Percentiles rank a stretch among this genome's conserved stretches.
phyloP scores from a whole-genome alignment of 2,113 vertebrate species.

The Suncus etruscus region DNA sequence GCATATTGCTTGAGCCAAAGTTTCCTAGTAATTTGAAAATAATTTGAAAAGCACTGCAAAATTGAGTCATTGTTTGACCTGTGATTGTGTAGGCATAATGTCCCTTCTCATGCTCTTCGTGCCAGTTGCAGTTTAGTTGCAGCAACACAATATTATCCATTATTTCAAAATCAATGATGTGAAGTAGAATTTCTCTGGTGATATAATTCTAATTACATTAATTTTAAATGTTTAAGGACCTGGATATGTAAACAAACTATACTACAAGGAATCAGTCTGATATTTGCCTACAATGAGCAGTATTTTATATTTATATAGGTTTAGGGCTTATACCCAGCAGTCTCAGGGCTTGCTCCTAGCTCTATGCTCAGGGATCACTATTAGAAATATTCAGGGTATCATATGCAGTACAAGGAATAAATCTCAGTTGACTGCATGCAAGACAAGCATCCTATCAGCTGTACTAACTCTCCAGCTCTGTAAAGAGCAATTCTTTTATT shows the following conservation, averaged over 20 bases:
- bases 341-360: too few relatives aligned
- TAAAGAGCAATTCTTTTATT: slow-evolving; percentile 56
- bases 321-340: too few relatives aligned
- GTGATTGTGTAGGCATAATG: slow-evolving; percentile 59
- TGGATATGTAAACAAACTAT: slow-evolving; percentile 38
- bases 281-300: slow-evolving; percentile 39
- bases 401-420: too few relatives aligned
- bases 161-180: slow-evolving; percentile 65
- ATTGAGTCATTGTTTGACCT: slow-evolving; percentile 68
- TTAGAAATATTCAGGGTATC: too few relatives aligned
- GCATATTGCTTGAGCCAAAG: slow-evolving; percentile 53
- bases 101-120: slow-evolving; percentile 40
- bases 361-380: too few relatives aligned
- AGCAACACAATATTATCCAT: slow-evolving; percentile 70
- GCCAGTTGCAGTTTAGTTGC: slow-evolving; percentile 52
- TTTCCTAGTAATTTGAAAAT: slow-evolving; percentile 74
- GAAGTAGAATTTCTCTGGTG: slow-evolving; percentile 62
- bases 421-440: too few relatives aligned
- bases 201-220: slow-evolving; percentile 39
- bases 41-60: slow-evolving; percentile 72
- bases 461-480: not conserved
- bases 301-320: not conserved
- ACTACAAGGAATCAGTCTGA: slow-evolving; percentile 33
- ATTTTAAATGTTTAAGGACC: slow-evolving; percentile 63
- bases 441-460: too few relatives aligned